phyloP scores from a whole-genome alignment of 2,888 invertebrate genomes.

The Dicyrtoma fusca region DNA sequence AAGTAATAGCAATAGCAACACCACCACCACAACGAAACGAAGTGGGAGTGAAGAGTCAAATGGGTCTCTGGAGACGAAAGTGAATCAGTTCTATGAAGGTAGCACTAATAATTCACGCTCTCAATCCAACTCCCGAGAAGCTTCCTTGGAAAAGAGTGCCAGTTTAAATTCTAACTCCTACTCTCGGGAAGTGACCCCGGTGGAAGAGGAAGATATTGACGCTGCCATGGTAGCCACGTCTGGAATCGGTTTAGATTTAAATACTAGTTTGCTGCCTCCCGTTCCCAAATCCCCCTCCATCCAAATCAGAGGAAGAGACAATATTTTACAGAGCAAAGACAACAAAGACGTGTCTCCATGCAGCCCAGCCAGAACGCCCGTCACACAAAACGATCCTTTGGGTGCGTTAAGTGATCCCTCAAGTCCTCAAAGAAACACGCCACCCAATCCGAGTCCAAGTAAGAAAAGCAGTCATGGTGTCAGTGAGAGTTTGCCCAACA shows the following conservation, averaged over 20 bases:
- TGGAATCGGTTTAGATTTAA: background rate
- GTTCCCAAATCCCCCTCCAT: conserved; percentile 45
- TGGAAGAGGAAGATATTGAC: conserved; percentile 43
- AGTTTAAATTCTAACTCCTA: conserved; percentile 18
- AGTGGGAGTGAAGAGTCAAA: conserved; percentile 51
- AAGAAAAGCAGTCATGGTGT: background rate
- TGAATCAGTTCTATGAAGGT: conserved; percentile 51
- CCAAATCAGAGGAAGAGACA: conserved; percentile 38
- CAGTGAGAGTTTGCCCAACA: background rate
- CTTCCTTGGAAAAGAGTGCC: conserved; percentile 34
- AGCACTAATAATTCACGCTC: background rate
- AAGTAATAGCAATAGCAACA: background rate
- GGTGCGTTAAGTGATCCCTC: conserved; percentile 71
- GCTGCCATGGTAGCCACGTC: background rate
- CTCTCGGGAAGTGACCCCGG: conserved; percentile 53
- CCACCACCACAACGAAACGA: conserved; percentile 21
- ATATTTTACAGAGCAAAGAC: conserved; percentile 28
- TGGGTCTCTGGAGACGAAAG: conserved; percentile 51
- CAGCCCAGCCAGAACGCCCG: conserved; percentile 73
- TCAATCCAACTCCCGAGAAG: conserved; percentile 26
- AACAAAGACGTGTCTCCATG: conserved; percentile 63
- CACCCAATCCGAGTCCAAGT: background rate
- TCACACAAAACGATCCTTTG: conserved; percentile 88
- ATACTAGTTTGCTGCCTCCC: background rate
- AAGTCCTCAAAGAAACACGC: background rate